A percentile compares a stretch with the other conserved stretches of the same genome.
Conservation (phyloP, 2,888 invertebrate genomes). For the Caenorhabditis afra region DNA sequence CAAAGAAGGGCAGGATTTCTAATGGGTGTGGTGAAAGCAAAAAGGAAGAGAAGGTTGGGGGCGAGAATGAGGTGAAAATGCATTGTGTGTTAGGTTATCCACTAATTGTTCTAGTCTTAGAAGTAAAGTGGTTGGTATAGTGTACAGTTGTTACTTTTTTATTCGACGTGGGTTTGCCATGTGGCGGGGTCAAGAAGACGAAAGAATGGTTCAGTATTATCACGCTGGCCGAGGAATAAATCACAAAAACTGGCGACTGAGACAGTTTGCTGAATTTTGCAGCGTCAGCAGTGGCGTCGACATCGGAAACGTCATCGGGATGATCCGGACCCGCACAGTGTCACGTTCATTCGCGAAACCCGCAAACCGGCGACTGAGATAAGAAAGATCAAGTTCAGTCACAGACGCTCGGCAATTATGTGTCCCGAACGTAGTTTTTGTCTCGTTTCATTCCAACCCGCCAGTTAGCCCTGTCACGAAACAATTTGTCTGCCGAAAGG, state of each 20-base stretch:
- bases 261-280: conserved; percentile 12
- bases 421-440: conserved; percentile 24
- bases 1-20: conserved; percentile 55
- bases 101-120: conserved; percentile 52
- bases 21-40: conserved; percentile 48
- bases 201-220: conserved; percentile 4
- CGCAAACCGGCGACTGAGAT: conserved; percentile 13
- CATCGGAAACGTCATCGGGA: conserved; percentile 12
- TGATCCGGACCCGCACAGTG: conserved; percentile 7
- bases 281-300: conserved; percentile 9
- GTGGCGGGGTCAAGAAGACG: conserved; percentile 28
- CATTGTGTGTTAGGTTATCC: conserved; percentile 53
- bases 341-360: conserved; percentile 41
- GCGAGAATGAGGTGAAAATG: conserved; percentile 45
- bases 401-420: neutral
- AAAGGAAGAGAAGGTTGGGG: conserved; percentile 28
- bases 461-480: conserved; percentile 17
- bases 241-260: conserved; percentile 18
- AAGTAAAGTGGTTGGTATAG: conserved; percentile 35
- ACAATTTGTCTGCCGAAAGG: neutral
- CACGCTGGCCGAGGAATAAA: conserved; percentile 25
- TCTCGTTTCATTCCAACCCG: conserved; percentile 1
- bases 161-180: conserved; percentile 2
- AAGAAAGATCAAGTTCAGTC: conserved; percentile 37
- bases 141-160: conserved; percentile 47